phyloP scores from a whole-genome alignment of 2,888 invertebrate species.

The Microplitis deprimator region DNA sequence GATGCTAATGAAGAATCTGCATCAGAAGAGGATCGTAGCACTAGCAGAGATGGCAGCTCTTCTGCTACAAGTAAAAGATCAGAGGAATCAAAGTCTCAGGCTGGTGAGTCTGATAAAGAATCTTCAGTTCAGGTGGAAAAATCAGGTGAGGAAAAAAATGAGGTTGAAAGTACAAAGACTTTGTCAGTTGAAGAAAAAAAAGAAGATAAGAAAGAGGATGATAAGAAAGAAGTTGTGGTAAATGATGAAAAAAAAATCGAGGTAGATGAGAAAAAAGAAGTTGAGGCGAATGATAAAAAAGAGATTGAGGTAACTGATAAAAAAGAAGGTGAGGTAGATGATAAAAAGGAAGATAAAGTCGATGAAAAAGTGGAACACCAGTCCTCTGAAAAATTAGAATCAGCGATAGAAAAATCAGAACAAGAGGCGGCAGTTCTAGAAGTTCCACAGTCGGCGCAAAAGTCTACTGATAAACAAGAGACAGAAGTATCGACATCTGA shows the following conservation, averaged over 20 bases:
- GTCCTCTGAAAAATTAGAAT: not conserved
- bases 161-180: not conserved
- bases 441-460: not conserved
- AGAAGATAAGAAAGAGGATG: constrained; percentile 38
- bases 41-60: constrained; percentile 25
- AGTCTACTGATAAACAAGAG: not conserved
- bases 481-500: constrained; percentile 22
- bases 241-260: constrained; percentile 32
- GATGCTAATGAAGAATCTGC: constrained; percentile 33
- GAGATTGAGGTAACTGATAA: not conserved
- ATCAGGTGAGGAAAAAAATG: constrained; percentile 10
- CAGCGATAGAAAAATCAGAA: not conserved
- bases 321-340: not conserved
- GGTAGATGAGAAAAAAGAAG: constrained; percentile 32
- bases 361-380: not conserved
- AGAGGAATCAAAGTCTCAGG: not conserved
- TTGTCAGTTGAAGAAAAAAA: constrained; percentile 19
- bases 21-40: constrained; percentile 40
- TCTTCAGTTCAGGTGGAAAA: constrained; percentile 1
- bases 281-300: not conserved
- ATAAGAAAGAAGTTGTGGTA: constrained; percentile 32
- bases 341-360: not conserved
- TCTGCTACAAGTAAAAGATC: constrained; percentile 22
- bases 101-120: constrained; percentile 10
- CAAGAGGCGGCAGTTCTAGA: constrained; percentile 34